Base-by-base conservation (phyloP, 1,140 invertebrate species). In the Drosophila yakuba region DNA sequence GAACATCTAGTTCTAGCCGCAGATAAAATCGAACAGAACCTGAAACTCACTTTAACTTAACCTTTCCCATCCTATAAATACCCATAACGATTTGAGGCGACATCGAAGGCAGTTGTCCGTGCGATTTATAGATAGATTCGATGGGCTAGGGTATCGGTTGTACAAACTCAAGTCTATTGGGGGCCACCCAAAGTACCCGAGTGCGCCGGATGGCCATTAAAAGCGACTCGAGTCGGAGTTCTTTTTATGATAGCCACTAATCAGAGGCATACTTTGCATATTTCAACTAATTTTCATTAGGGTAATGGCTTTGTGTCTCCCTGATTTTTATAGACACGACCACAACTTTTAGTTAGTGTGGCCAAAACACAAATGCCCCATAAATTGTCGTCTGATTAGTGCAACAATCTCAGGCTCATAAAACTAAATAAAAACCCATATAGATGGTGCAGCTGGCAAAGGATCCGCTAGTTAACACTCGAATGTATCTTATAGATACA, bases 371-470 rank as follows among this genome's bases (percentile, higher is more conserved):
- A 71, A 79, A 82, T 88, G 63, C 52, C 59, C 62, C 79, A 71
- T 88, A 88, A 88, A 88, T 88, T 83, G 67, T 88, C 83, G 74
- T 72, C 79, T 86, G 83, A 88, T 86, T 86, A 86, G 84, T 86
- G 83, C 79, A 88, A 89, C 83, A 88, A 80, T 80, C 85, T 88
- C 71, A 86, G 74, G 80, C 78, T 64, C 83, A 86, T 62, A 78
- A 74, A 82, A 74, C 63, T 62, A 50, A 74, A 73, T 76, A 84
- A 83, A 84, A 59, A 44, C 35, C 57, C 45, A 80, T 63, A 71
- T 63, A 78, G 44, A 54, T 35, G 39, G 17, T n/a, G 57, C 56
- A 71, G 55, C 50, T 28, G 61, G 50, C 52, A 51, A 66, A 60
- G 75, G 75, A 82, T 66, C 58, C 57, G 43, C 52, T 20, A 55